Base-by-base conservation (phyloP, 1,140 invertebrate genomes). In the Orchestia grillus region DNA sequence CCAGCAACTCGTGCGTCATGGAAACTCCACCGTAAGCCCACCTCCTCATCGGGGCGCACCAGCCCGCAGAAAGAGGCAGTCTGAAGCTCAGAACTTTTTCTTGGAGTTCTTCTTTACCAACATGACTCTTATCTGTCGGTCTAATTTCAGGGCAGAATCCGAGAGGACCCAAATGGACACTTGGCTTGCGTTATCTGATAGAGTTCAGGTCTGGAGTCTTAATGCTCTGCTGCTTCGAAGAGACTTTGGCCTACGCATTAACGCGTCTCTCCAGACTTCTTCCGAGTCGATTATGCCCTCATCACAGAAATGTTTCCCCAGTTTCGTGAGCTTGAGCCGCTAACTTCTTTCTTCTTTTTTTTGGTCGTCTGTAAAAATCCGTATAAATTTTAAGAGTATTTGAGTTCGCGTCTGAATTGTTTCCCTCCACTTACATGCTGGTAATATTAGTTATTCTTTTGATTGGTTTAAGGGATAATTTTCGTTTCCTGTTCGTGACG, bases 91-190 rank as follows among this genome's bases (percentile, higher is more conserved):
- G 88, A 28, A 43, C 41, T 43, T 44, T 91, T 91, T 91, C 88
- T 77, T 77, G 44, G 44, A 91, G 88, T 44, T 91, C 88, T 43
- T 42, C 88, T 91, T 91, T 91, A 91, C 88, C 88, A 42, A 91
- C 88, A 91, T 44, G 88, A 91, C 41, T 91, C 88, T 91, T 91
- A 91, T 91, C 88, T 43, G 41, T 91, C 88, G 88, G 88, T 91
- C 88, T 91, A 91, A 91, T 91, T 91, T 91, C 88, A 91, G 88
- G 88, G 88, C 41, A 91, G 88, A 91, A 91, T 91, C 41, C 88
- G 88, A 91, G 88, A 91, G 88, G 88, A 91, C 88, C 41, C 88
- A 91, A 91, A 91, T 91, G 88, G 88, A 91, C 88, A 91, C 88
- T 91, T 91, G 88, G 88, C 41, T 44, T 91, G 88, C 88, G 88